Evolutionary conservation across 2,797 vertebrate species (phyloP), one percentile per base, ranked within the genome.

Genomic region (Spinus olivaceus): DNA sequence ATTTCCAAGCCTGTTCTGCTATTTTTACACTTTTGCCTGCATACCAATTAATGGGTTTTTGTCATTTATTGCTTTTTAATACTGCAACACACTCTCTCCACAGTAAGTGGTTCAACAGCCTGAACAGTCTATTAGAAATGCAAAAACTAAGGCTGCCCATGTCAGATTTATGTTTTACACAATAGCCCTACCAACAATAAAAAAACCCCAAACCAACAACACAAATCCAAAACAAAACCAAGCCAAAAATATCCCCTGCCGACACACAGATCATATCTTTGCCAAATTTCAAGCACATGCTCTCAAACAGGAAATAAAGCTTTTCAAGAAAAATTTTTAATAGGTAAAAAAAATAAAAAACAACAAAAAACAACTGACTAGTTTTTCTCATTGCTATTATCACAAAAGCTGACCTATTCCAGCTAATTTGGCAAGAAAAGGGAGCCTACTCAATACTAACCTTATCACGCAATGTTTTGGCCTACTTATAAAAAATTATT

Each of bases 311-410:
- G 82, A 96, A 93, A 72, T 25, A 54, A 81, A 84, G 73, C 77
- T 95, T 94, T 96, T 90, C 73, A 89, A 91, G 81, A 95, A 94
- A 79, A 81, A 32, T 0, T 78, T 51, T 83, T 44, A 87, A 57
- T 18, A 87, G 60, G 64, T 54, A 9, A 73, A 86, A 83, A 54
- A 53, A 61, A 18, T 33, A 39, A n/a, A 33, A 21, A 4, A 4
- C 6, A 39, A 66, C 8, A 56, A 39, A 50, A 44, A 77, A 24
- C 21, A 51, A 51, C 30, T 51, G 59, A 37, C 20, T 60, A 21
- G 3, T 80, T 91, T 90, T 69, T 46, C 44, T 54, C 54, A 12
- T 35, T 60, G 66, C 11, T 49, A 22, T 32, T 84, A 82, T 70
- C 37, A 3, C 35, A 63, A 49, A 79, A 64, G 32, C 53, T 64